These are phyloP conservation scores for Paratilapia polleni DNA, from an alignment of 2,113 vertebrate species.

Conservation along the genomic window DNA sequence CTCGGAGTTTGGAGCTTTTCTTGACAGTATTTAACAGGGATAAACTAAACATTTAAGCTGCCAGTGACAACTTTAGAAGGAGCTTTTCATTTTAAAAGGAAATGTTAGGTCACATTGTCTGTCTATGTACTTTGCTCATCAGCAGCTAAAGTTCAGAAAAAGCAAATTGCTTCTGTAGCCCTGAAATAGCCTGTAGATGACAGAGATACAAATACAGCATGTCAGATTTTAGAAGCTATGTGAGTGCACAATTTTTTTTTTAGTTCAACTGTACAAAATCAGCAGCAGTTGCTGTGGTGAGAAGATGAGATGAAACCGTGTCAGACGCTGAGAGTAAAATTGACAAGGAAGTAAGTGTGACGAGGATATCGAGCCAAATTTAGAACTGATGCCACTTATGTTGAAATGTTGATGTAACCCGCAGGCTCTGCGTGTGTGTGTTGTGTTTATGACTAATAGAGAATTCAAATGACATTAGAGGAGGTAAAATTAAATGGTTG, in stretches of 20 bases:
- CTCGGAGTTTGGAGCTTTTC: slow-evolving; percentile 8
- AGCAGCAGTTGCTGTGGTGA: not conserved
- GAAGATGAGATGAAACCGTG: slow-evolving; percentile 3
- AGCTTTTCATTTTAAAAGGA: not conserved
- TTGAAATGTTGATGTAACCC: slow-evolving; percentile 24
- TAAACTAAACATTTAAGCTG: slow-evolving; percentile 29
- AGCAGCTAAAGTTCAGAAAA: not conserved
- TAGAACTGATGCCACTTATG: slow-evolving; percentile 30
- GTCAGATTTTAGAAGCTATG: not conserved
- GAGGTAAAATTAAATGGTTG: slow-evolving; percentile 3
- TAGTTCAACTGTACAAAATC: not conserved
- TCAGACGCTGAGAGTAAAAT: not conserved
- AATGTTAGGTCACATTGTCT: not conserved
- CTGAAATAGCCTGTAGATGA: slow-evolving; percentile 2
- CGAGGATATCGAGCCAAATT: slow-evolving; percentile 17
- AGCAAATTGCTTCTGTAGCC: not conserved
- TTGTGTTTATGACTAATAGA: slow-evolving; percentile 7
- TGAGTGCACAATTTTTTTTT: not conserved
- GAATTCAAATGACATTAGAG: slow-evolving; percentile 18
- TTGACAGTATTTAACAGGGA: slow-evolving; percentile 5
- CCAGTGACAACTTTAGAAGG: slow-evolving; percentile 7
- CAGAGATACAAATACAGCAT: not conserved
- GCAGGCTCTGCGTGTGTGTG: not conserved
- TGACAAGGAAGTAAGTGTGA: slow-evolving; percentile 2
- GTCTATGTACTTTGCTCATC: not conserved